Base-by-base conservation (phyloP, 2,888 invertebrate species). In the Argyresthia albistria region DNA sequence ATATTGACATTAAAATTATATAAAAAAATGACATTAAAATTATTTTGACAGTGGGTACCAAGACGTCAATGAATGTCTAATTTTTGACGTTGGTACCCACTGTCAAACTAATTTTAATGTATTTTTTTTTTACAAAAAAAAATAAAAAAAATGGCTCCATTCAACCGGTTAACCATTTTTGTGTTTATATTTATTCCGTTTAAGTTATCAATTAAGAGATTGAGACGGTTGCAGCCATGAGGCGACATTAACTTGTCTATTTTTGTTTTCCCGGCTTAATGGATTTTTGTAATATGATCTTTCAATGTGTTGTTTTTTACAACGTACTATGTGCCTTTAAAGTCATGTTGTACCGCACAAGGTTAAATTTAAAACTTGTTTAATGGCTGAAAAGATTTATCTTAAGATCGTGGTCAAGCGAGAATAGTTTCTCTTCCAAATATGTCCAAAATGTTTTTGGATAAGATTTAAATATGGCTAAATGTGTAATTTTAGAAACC, bases 241-340 rank as follows among this genome's bases (percentile, higher is more conserved):
- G 35, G 51, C 48, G 52, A 54, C 50, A 49, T 45, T 63, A 61
- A 61, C 58, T 64, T 63, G 64, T 81, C 81, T 84, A 86, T 84
- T 84, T 86, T 82, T 84, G 84, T 83, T 77, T 70, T 68, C 67
- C 66, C 63, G 72, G 68, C 77, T 50, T 86, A 86, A 86, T 86
- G 86, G 84, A 83, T 79, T 84, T 84, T 67, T 67, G 86, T 84
- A 84, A 86, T 79, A 71, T 73, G 83, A 86, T 84, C 82, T 76
- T 76, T 73, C 67, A 74, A 69, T 59, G 65, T 76, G 70, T 74
- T 72, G 67, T 77, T 79, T 83, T 82, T 80, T 75, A 25, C 25
- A 25, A 71, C 58, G 56, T 43, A 51, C 42, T 57, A 56, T 59
- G 60, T 59, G 70, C 71, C 73, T 70, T 76, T 69, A 67, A 66